These are phyloP conservation scores for Hipparchia semele DNA, from an alignment of 2,888 invertebrate species.

Conservation along the genomic window DNA sequence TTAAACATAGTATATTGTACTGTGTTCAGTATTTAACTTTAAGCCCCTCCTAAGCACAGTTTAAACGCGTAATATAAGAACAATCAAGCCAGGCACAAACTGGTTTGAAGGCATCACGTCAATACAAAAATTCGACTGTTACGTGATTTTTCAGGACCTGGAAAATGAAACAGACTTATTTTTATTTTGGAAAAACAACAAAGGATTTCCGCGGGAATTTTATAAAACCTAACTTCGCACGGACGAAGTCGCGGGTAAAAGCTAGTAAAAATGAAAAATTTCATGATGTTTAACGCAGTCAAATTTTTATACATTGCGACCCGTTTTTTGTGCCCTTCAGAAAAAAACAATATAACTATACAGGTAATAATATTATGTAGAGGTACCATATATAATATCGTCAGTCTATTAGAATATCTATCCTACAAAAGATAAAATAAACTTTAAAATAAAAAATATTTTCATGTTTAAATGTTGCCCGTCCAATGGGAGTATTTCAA, in stretches of 20 bases:
- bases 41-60: constrained; percentile 12
- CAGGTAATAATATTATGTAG: neutral
- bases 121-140: constrained; percentile 10
- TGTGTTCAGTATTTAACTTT: neutral
- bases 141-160: neutral
- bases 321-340: neutral
- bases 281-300: neutral
- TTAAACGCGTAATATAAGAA: constrained; percentile 8
- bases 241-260: too few relatives aligned
- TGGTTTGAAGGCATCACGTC: neutral
- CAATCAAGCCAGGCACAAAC: constrained; percentile 1
- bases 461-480: neutral
- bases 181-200: too few relatives aligned
- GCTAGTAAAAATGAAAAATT: too few relatives aligned
- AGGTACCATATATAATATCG: constrained; percentile 5
- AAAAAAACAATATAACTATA: neutral
- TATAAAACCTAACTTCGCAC: too few relatives aligned
- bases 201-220: too few relatives aligned
- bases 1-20: neutral
- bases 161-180: neutral
- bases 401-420: constrained; percentile 36
- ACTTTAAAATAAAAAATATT: too few relatives aligned
- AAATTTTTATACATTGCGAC: neutral
- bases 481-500: neutral
- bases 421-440: constrained; percentile 16